Base-by-base conservation (phyloP, 2,888 invertebrate genomes). In the Mechanitis messenoides region DNA sequence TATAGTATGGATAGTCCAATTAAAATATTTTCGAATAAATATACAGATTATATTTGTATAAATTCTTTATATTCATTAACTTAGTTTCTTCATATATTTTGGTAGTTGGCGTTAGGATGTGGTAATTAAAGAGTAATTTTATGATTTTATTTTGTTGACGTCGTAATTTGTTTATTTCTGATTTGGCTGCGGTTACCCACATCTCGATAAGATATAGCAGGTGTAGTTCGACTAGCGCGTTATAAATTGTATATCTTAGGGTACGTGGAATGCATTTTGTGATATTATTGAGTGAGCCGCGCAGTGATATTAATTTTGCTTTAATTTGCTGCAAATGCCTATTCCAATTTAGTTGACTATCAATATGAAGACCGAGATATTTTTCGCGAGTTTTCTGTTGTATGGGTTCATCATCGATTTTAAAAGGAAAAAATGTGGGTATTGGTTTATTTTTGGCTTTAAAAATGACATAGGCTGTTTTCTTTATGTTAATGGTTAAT, bases 391-490 rank as follows among this genome's bases (percentile, higher is more conserved):
- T 38, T 53, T 55, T 42, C 11, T 50, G 35, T 33, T 55, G 47
- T 1, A 55, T 42, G 2, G n/a, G n/a, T 28, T 31, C 12, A 55
- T 58, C 53, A 42, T 63, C 60, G 33, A 63, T 60, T 47, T 38
- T 55, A 7, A 63, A 55, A 11, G 56, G 59, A 7, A 4, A 2
- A 45, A 33, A 47, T n/a, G 58, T 28, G 6, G 45, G 38, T 11
- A 61, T 61, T 54, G 11, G 28, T 62, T 68, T 65, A 50, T 64
- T 67, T 63, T 65, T 67, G 6, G 65, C 62, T 2, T 56, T 47
- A 58, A 64, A 62, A 50, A 68, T 64, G 28, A 65, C 58, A 50
- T 58, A 64, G 6, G 28, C 53, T 11, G 64, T 66, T 61, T 63
- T 63, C 11, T 45, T 7, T 7, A 58, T 57, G 28, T 66, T 65